Evolutionary conservation across 2,888 invertebrate species (phyloP).

Genomic region (Dichetophora obliterata): DNA sequence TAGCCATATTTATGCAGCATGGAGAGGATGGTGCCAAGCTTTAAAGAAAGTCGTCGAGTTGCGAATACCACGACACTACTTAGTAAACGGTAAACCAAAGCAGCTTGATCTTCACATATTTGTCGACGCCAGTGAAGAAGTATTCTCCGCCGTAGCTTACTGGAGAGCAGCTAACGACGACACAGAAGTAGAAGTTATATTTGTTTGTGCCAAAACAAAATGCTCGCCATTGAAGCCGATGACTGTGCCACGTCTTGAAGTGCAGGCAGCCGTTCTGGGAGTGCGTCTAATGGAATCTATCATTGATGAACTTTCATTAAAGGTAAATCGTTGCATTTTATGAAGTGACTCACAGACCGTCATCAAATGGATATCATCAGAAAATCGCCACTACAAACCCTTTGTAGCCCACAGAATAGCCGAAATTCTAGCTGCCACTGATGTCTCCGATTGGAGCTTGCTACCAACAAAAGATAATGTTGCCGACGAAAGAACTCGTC

Average conservation of each 20-base stretch:
- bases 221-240: not conserved
- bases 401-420: no score
- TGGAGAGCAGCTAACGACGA: not conserved
- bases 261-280: conserved; percentile 33
- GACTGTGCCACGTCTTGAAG: conserved; percentile 1
- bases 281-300: not conserved
- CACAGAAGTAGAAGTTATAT: no score
- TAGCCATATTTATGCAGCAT: not conserved
- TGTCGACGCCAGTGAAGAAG: not conserved
- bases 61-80: not conserved
- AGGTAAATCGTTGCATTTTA: conserved; percentile 8
- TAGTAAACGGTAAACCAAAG: not conserved
- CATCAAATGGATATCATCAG: no score
- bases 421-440: no score
- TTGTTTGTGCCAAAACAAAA: not conserved
- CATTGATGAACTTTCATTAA: not conserved
- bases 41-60: not conserved
- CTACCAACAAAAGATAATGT: no score
- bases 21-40: not conserved
- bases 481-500: no score
- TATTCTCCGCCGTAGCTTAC: conserved; percentile 29
- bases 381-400: no score
- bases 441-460: no score
- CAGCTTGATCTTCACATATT: not conserved
- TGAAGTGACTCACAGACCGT: conserved; percentile 27